These are phyloP conservation scores for Clangula hyemalis DNA, from an alignment of 2,797 vertebrate genomes.

Conservation along the genomic window DNA sequence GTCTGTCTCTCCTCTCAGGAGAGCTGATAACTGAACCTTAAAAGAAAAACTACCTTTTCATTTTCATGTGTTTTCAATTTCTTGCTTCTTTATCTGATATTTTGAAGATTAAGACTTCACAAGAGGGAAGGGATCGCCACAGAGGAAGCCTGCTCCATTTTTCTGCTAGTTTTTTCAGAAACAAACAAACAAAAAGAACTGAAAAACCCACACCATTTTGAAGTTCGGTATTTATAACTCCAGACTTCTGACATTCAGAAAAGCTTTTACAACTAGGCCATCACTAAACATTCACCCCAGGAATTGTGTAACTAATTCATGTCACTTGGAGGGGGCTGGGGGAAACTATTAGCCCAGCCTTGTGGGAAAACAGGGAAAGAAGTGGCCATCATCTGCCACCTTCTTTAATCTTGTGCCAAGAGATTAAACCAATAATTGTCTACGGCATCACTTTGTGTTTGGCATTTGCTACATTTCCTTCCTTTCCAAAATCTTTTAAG, in stretches of 20 bases:
- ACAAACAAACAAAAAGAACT: background rate
- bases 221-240: background rate
- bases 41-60: background rate
- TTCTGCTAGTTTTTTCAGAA: conserved; percentile 18
- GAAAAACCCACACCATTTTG: background rate
- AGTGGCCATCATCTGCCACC: background rate
- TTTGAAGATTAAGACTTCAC: conserved; percentile 27
- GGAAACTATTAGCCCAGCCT: background rate
- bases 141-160: conserved; percentile 28
- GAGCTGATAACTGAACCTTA: background rate
- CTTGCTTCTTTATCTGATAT: background rate
- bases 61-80: background rate
- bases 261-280: background rate
- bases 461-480: conserved; percentile 45
- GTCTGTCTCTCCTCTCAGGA: background rate
- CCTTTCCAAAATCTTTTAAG: conserved; percentile 24
- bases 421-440: conserved; percentile 40
- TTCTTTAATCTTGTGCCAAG: conserved; percentile 57
- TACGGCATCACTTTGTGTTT: conserved; percentile 14
- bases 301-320: background rate
- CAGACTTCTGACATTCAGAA: background rate
- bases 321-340: background rate
- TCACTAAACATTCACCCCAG: conserved; percentile 15
- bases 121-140: background rate
- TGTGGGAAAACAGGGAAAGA: conserved; percentile 38